These are phyloP conservation scores for Sinella curviseta DNA, from an alignment of 1,140 invertebrate species.

Conservation along the genomic window DNA sequence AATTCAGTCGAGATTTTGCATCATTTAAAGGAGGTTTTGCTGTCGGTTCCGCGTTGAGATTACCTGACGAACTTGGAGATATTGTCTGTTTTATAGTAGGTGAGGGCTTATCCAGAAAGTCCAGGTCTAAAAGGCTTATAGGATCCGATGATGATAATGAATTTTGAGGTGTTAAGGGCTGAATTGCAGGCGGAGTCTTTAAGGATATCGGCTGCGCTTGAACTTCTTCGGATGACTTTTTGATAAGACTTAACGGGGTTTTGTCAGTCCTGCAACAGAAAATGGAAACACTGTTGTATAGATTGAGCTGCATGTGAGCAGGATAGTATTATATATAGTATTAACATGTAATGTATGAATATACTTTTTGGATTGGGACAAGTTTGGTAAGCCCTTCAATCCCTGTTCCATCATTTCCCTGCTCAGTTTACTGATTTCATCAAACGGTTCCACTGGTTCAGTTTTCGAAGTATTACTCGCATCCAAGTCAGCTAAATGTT, in stretches of 20 bases:
- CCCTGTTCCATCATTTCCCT: conserved; percentile 41
- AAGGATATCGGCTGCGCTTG: not conserved
- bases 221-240: conserved; percentile 26
- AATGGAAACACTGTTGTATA: not conserved
- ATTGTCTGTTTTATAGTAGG: no score
- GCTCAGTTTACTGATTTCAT: conserved; percentile 44
- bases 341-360: no score
- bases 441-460: conserved; percentile 30
- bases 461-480: not conserved
- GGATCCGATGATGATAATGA: not conserved
- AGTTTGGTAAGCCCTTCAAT: conserved; percentile 22
- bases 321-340: no score
- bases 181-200: not conserved
- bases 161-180: not conserved
- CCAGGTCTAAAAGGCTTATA: conserved; percentile 37
- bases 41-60: not conserved
- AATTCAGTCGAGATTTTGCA: not conserved
- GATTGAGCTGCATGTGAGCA: no score
- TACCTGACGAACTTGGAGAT: not conserved
- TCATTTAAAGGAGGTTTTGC: not conserved
- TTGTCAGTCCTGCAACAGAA: conserved; percentile 39
- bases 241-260: conserved; percentile 40
- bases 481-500: not conserved
- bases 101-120: conserved; percentile 42
- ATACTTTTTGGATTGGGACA: conserved; percentile 11